phyloP scores from a whole-genome alignment of 2,113 vertebrate genomes.

The Crocuta crocuta region DNA sequence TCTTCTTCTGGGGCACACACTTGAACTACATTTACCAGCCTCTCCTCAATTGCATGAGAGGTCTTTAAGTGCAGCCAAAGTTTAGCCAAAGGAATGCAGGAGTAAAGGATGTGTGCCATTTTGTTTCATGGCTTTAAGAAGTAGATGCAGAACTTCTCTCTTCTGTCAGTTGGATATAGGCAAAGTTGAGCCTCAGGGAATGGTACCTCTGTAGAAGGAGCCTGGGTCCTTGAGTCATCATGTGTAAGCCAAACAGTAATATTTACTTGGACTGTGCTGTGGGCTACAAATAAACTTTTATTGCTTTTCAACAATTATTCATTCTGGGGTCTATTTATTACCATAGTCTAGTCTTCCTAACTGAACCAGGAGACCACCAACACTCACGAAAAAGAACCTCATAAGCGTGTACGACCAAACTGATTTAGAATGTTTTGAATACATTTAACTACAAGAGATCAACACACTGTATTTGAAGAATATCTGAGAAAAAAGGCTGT shows the following conservation, averaged over 20 bases:
- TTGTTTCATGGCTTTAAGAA: not conserved
- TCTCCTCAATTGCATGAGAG: not conserved
- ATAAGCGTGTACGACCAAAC: not conserved
- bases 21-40: not conserved
- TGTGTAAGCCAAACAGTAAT: not conserved
- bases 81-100: not conserved
- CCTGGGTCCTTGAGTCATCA: not conserved
- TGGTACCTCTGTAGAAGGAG: accelerated
- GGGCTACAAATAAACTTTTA: not conserved
- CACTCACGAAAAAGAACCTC: not conserved
- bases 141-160: accelerated
- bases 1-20: not conserved
- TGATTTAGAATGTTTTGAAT: not conserved
- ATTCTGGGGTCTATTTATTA: not conserved
- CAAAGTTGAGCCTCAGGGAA: not conserved
- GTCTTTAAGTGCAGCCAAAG: not conserved
- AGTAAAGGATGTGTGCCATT: too few relatives aligned
- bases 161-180: not conserved
- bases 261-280: not conserved
- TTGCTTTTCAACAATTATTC: not conserved
- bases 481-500: not conserved
- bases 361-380: not conserved
- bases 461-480: not conserved
- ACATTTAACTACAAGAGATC: not conserved
- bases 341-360: not conserved